These are phyloP conservation scores for Aleiodes leptofemur DNA, from an alignment of 2,888 invertebrate genomes.

Conservation along the genomic window DNA sequence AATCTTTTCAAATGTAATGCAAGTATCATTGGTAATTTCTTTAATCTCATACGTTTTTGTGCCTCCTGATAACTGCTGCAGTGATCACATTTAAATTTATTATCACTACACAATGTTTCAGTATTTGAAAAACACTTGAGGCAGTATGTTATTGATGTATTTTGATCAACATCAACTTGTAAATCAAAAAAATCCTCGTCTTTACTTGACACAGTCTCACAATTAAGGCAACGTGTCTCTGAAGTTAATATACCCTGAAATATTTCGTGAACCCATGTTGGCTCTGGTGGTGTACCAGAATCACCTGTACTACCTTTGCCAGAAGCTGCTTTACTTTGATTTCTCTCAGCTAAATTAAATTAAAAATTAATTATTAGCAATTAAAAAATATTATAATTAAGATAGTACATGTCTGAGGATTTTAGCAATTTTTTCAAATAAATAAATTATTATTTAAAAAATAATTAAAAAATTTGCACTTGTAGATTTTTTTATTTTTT, in stretches of 20 bases:
- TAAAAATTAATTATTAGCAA: neutral
- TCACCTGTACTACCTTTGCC: slow-evolving; percentile 76
- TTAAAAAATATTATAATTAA: slow-evolving; percentile 5
- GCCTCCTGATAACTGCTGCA: slow-evolving; percentile 99
- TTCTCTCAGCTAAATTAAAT: slow-evolving; percentile 82
- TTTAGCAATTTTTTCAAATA: no score
- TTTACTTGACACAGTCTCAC: slow-evolving; percentile 99
- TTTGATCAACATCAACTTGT: slow-evolving; percentile 99
- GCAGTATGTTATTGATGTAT: slow-evolving; percentile 99
- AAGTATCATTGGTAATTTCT: slow-evolving; percentile 97
- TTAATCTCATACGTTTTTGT: slow-evolving; percentile 96
- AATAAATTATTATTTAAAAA: no score
- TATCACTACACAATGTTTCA: slow-evolving; percentile 98
- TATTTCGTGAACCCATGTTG: slow-evolving; percentile 99
- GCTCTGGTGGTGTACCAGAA: slow-evolving; percentile 83
- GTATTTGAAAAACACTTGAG: slow-evolving; percentile 98
- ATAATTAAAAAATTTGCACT: no score
- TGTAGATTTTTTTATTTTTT: no score
- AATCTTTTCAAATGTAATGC: slow-evolving; percentile 98
- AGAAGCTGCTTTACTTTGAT: slow-evolving; percentile 80
- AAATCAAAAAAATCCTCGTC: slow-evolving; percentile 99
- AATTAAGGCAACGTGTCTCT: slow-evolving; percentile 99
- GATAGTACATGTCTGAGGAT: no score
- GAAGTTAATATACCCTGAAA: slow-evolving; percentile 99
- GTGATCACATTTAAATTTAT: slow-evolving; percentile 99